Evolutionary conservation across 2,888 invertebrate genomes (phyloP).

Genomic region (Lasioglossum leucozonium): DNA sequence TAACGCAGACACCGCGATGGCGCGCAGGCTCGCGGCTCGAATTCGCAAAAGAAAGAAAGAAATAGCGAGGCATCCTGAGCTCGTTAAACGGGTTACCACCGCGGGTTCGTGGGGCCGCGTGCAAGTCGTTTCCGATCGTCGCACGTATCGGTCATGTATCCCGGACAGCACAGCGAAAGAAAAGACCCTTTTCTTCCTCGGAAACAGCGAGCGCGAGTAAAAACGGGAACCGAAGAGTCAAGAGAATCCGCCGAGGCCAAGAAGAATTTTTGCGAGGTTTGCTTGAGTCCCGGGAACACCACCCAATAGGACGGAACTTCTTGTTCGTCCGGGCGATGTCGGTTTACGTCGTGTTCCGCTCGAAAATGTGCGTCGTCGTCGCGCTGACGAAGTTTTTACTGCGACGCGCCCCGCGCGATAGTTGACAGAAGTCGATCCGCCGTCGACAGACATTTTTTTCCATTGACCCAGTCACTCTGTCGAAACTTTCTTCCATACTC

Average conservation of each 20-base stretch:
- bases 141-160: slow-evolving; percentile 44
- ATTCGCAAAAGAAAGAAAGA: slow-evolving; percentile 27
- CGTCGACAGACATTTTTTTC: slow-evolving; percentile 39
- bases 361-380: slow-evolving; percentile 36
- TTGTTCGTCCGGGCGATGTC: neutral
- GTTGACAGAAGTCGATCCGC: slow-evolving; percentile 48
- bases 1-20: neutral
- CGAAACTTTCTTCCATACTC: slow-evolving; percentile 50
- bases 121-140: slow-evolving; percentile 15
- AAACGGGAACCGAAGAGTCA: slow-evolving; percentile 8
- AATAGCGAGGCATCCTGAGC: slow-evolving; percentile 36
- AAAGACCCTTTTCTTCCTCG: neutral
- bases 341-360: neutral
- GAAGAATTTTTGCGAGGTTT: neutral
- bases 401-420: slow-evolving; percentile 42
- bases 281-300: neutral
- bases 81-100: slow-evolving; percentile 42
- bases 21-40: neutral
- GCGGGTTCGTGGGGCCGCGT: slow-evolving; percentile 6
- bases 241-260: neutral
- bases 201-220: slow-evolving; percentile 9
- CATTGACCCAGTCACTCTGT: slow-evolving; percentile 52
- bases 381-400: slow-evolving; percentile 49
- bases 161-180: neutral
- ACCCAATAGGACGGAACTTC: slow-evolving; percentile 1